Base-by-base conservation (phyloP, 2,888 invertebrate genomes). In the Caenorhabditis drosophilae region DNA sequence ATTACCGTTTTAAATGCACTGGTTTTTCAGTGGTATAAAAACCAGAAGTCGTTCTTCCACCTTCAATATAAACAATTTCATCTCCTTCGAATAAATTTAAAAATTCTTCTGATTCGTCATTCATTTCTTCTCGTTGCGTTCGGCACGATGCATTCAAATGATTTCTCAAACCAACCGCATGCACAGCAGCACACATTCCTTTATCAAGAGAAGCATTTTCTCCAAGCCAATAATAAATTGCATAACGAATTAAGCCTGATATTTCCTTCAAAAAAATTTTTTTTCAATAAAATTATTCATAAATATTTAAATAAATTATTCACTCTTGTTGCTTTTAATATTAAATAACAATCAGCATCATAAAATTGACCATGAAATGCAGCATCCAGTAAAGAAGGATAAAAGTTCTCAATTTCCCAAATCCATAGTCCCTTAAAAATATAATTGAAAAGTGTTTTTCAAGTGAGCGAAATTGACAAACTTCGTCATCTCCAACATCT, bases 321-420 rank as follows among this genome's bases (percentile, higher is more conserved):
- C 11, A 66, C 79, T 38, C 56, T 49, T 2, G 72, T 76, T 7
- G 80, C 78, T 38, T 78, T 78, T 38, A 82, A 60, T 2, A 99
- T 89, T 77, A 99, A 96, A 85, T 99, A 99, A 85, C 97, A 97
- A 85, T 99, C 98, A 16, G 78, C 83, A 36, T 97, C 95, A 84
- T 96, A 99, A 86, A 99, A 98, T 85, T 96, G 96, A 2, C 97
- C 97, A 84, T 94, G 91, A 0, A 93, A 90, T 6, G 90, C 93
- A 64, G 86, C 86, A 53, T 87, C 87, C 26, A 98, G 90, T 79
- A 91, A 90, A 83, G 94, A 94, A 0, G 98, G 98, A 70, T 97
- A 87, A 85, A 98, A 98, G 86, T 99, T 98, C 85, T 98, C 98
- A 67, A 98, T 98, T 87, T 99, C 98, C 97, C 97, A 98, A 63